A percentile compares a stretch with the other conserved stretches of the same genome.
Evolutionary conservation across 2,797 vertebrate species (phyloP).

Genomic region (Catostomus latipinnis): DNA sequence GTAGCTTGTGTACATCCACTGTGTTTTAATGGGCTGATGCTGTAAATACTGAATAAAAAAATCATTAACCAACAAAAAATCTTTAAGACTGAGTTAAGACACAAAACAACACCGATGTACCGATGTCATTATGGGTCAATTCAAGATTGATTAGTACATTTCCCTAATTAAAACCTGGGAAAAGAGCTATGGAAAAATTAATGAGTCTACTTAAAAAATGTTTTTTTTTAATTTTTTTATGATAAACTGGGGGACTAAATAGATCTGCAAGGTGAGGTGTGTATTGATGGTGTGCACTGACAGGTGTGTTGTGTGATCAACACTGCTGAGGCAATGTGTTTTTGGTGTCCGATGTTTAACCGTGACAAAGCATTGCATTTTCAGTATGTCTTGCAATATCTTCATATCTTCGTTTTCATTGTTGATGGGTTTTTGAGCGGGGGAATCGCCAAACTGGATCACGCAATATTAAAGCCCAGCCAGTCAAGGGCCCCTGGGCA

Average conservation of each 20-base stretch:
- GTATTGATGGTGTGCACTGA: slow-evolving; percentile 6
- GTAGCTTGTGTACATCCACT: too few species aligned
- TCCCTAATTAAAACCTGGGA: neutral
- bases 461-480: neutral
- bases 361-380: slow-evolving; percentile 25
- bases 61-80: too few species aligned
- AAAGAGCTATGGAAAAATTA: neutral
- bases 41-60: too few species aligned
- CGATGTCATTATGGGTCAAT: too few species aligned
- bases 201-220: neutral
- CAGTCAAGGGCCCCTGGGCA: too few species aligned
- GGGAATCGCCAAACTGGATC: neutral
- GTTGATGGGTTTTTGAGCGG: too few species aligned
- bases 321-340: neutral
- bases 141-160: too few species aligned
- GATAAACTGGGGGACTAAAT: neutral
- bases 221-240: neutral
- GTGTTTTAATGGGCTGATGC: too few species aligned
- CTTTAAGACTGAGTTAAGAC: too few species aligned
- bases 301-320: slow-evolving; percentile 10
- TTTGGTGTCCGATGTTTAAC: neutral
- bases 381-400: neutral
- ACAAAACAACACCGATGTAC: too few species aligned
- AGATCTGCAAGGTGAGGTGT: neutral
- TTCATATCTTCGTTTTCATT: neutral